Evolutionary conservation across 2,888 invertebrate genomes (phyloP).

Genomic region (Athalia circularis): DNA sequence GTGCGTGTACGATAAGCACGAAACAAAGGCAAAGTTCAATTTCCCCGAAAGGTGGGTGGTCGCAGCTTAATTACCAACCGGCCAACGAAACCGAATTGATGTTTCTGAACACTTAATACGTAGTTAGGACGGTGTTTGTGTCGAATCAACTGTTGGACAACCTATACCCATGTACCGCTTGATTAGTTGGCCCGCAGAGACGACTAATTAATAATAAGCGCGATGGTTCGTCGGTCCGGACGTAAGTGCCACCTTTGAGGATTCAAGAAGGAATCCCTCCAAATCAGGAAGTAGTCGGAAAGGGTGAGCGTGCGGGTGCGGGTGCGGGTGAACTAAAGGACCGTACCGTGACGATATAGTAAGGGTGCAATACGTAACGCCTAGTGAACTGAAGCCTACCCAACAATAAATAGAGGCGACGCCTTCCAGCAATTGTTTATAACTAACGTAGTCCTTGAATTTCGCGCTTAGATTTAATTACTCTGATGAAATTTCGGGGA

Average conservation of each 20-base stretch:
- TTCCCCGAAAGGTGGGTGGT: slow-evolving; percentile 11
- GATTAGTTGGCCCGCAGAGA: slow-evolving; percentile 20
- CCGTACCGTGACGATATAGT: slow-evolving; percentile 10
- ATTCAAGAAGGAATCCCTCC: slow-evolving; percentile 6
- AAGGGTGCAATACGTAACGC: neutral
- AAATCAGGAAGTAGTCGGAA: neutral
- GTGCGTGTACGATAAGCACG: slow-evolving; percentile 7
- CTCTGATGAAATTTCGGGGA: slow-evolving; percentile 34
- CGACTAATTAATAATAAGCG: slow-evolving; percentile 40
- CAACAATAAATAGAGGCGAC: slow-evolving; percentile 10
- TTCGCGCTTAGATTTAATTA: slow-evolving; percentile 32
- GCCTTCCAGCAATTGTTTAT: slow-evolving; percentile 24
- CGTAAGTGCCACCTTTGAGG: slow-evolving; percentile 40
- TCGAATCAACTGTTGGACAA: slow-evolving; percentile 16
- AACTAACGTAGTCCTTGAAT: slow-evolving; percentile 36
- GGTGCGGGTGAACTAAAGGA: neutral
- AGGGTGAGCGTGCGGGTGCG: no score
- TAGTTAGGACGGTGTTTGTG: slow-evolving; percentile 9
- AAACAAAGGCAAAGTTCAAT: slow-evolving; percentile 15
- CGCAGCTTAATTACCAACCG: slow-evolving; percentile 30
- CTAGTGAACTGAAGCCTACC: slow-evolving; percentile 15
- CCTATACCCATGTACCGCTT: neutral
- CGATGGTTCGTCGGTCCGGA: slow-evolving; percentile 23
- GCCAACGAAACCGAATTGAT: slow-evolving; percentile 26
- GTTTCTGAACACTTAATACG: slow-evolving; percentile 21